phyloP scores from a whole-genome alignment of 2,113 vertebrate species.

The Lamprotornis superbus region DNA sequence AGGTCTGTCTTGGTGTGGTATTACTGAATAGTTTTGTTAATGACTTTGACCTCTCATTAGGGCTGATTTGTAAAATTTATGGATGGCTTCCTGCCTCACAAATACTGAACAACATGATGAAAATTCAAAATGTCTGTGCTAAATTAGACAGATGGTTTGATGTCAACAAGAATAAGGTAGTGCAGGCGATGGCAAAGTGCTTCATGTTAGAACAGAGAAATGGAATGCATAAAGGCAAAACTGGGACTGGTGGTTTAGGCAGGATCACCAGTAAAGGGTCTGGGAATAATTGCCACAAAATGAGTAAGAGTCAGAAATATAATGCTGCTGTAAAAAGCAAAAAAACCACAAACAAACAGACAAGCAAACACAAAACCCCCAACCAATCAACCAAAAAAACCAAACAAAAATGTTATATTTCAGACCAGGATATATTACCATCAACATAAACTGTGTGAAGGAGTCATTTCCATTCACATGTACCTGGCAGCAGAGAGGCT shows the following conservation, averaged over 20 bases:
- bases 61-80: constrained; percentile 6
- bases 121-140: constrained; percentile 13
- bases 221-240: not conserved
- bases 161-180: not conserved
- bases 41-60: constrained; percentile 13
- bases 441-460: not conserved
- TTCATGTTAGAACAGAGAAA: not conserved
- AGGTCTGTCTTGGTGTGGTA: not conserved
- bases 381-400: not conserved
- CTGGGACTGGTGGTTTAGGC: not conserved
- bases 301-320: not conserved
- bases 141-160: not conserved
- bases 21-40: constrained; percentile 2
- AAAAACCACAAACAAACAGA: not conserved
- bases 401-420: not conserved
- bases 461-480: not conserved
- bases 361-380: no score
- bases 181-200: not conserved
- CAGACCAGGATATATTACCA: not conserved
- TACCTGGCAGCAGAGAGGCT: not conserved
- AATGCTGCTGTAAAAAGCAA: not conserved
- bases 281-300: not conserved
- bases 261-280: not conserved
- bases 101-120: not conserved
- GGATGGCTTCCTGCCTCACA: not conserved